Evolutionary conservation across 2,888 invertebrate species (phyloP).

Genomic region (Cyrtodaria siliqua): DNA sequence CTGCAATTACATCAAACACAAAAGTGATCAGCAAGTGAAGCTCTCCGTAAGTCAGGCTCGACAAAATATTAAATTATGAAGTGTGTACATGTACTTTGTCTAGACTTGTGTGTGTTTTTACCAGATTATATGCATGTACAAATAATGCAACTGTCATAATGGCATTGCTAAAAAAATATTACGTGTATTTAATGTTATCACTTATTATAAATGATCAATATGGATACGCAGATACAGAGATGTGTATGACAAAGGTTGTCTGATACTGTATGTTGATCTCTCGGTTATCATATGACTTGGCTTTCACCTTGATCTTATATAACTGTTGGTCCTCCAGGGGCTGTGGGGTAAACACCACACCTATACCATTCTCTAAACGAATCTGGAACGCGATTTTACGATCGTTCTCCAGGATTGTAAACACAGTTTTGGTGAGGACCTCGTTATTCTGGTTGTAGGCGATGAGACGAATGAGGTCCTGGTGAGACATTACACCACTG

Average conservation of each 20-base stretch:
- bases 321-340: slow-evolving; percentile 83
- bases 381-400: slow-evolving; percentile 85
- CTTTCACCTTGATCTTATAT: slow-evolving; percentile 86
- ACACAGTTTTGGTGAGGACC: slow-evolving; percentile 82
- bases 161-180: no score
- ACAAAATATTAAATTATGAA: no score
- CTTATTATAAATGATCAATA: no score
- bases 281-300: slow-evolving; percentile 85
- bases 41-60: no score
- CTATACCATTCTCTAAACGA: slow-evolving; percentile 85
- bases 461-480: slow-evolving; percentile 85
- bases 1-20: no score
- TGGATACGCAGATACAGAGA: slow-evolving; percentile 85
- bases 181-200: no score
- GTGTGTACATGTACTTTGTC: no score
- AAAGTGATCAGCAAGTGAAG: no score
- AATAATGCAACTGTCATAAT: no score
- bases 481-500: slow-evolving; percentile 83
- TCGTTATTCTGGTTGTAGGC: slow-evolving; percentile 86
- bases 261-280: slow-evolving; percentile 80
- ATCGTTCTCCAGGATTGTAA: slow-evolving; percentile 84
- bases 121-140: no score
- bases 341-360: slow-evolving; percentile 85
- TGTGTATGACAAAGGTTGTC: slow-evolving; percentile 85
- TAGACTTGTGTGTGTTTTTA: no score